phyloP scores from a whole-genome alignment of 2,888 invertebrate genomes.

The Dichetophora obliterata region DNA sequence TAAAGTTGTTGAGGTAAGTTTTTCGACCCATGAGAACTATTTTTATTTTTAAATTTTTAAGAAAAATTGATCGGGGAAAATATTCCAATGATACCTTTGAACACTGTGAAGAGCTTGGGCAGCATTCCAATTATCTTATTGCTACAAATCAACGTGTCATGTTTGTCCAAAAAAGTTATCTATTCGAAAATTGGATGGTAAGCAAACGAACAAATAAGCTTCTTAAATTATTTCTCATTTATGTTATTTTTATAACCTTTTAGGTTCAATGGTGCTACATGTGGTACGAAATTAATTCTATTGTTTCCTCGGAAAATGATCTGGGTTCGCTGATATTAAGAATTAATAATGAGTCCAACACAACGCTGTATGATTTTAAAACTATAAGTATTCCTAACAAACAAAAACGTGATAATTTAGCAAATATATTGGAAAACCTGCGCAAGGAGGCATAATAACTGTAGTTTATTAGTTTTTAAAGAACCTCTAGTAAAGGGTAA shows the following conservation, averaged over 20 bases:
- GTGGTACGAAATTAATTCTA: constrained; percentile 62
- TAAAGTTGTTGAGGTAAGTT: constrained; percentile 81
- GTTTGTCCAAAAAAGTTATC: constrained; percentile 84
- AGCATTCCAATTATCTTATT: constrained; percentile 81
- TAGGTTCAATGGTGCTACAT: constrained; percentile 67
- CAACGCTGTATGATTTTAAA: constrained; percentile 65
- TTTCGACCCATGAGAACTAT: background rate
- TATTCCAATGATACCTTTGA: constrained; percentile 70
- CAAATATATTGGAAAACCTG: constrained; percentile 62
- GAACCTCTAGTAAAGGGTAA: too few species aligned
- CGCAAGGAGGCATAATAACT: constrained; percentile 46
- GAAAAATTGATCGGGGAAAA: constrained; percentile 82
- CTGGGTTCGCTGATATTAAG: constrained; percentile 56
- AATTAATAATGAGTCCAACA: constrained; percentile 62
- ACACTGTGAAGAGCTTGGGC: constrained; percentile 69
- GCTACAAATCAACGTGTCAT: constrained; percentile 90
- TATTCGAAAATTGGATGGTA: constrained; percentile 91
- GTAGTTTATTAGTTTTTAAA: too few species aligned
- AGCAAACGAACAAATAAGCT: too few species aligned
- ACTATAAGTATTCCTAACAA: constrained; percentile 59
- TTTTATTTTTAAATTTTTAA: constrained; percentile 51
- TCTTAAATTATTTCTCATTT: background rate
- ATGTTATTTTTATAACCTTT: constrained; percentile 7
- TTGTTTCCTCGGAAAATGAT: constrained; percentile 58
- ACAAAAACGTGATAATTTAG: constrained; percentile 57